Evolutionary conservation across 1,140 invertebrate species (phyloP).

Genomic region (Monomorium pharaonis): DNA sequence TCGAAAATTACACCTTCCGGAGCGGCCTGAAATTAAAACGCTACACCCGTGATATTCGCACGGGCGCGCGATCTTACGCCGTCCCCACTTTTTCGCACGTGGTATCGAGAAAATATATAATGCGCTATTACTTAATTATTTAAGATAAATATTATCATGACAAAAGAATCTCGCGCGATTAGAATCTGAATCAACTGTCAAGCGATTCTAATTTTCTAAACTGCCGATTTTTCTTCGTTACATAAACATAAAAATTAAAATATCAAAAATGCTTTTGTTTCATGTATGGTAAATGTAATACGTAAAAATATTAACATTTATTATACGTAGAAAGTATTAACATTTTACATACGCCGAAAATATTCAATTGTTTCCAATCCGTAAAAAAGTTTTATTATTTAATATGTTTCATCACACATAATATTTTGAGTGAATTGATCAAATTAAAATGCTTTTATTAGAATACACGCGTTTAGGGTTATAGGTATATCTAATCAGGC

Average conservation of each 20-base stretch:
- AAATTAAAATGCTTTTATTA: neutral
- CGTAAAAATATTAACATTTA: neutral
- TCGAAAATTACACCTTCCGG: constrained; percentile 55
- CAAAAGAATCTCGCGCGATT: neutral
- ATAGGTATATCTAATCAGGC: neutral
- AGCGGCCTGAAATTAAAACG: constrained; percentile 20
- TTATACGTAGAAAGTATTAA: neutral
- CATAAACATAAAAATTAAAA: neutral
- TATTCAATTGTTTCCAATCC: neutral
- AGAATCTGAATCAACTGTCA: neutral
- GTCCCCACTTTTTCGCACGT: neutral
- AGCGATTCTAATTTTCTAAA: too few species aligned
- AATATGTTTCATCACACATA: neutral
- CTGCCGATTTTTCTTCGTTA: neutral
- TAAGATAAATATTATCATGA: neutral
- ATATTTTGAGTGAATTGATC: neutral
- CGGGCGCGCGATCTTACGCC: neutral
- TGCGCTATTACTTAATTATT: neutral
- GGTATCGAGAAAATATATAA: neutral
- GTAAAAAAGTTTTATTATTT: neutral
- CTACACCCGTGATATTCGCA: constrained; percentile 1
- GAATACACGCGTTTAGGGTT: neutral
- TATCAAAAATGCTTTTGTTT: neutral
- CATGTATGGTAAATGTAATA: neutral
- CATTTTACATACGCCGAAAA: neutral